These are phyloP conservation scores for Danio albolineatus DNA, from an alignment of 2,797 vertebrate genomes.

Conservation along the genomic window DNA sequence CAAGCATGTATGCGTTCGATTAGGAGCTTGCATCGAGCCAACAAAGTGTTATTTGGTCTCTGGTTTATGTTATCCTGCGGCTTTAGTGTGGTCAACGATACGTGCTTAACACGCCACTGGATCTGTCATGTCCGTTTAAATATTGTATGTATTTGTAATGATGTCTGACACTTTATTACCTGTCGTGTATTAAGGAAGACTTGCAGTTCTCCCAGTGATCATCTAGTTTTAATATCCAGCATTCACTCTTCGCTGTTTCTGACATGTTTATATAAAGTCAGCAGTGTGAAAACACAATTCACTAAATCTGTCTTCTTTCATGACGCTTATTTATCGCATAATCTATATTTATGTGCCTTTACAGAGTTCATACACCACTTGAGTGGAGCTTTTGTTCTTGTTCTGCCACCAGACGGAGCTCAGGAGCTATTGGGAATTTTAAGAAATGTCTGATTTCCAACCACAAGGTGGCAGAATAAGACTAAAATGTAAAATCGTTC, in stretches of 20 bases:
- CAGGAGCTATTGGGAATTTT: not conserved
- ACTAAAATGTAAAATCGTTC: not conserved
- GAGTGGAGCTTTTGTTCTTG: not conserved
- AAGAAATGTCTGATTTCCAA: not conserved
- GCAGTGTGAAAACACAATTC: not conserved
- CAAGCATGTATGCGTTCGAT: conserved; percentile 19
- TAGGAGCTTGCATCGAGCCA: conserved; percentile 12
- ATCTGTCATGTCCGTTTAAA: conserved; percentile 10
- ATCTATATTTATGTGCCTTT: not conserved
- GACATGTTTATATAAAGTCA: not conserved
- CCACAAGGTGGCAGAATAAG: conserved; percentile 22
- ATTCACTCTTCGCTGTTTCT: not conserved
- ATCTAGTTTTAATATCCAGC: not conserved
- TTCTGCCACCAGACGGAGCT: not conserved
- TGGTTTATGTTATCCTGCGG: conserved; percentile 21
- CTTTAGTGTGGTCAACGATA: conserved; percentile 8
- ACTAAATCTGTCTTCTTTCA: not conserved
- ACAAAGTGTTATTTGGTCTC: conserved; percentile 21
- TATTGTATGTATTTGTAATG: not conserved
- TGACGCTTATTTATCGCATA: not conserved
- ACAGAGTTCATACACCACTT: not conserved
- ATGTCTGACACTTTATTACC: not conserved
- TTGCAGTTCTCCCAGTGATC: not conserved
- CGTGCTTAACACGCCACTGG: conserved; percentile 13
- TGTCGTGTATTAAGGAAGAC: not conserved